Evolutionary conservation across 1,140 invertebrate genomes (phyloP).

Genomic region (Drosophila hydei): DNA sequence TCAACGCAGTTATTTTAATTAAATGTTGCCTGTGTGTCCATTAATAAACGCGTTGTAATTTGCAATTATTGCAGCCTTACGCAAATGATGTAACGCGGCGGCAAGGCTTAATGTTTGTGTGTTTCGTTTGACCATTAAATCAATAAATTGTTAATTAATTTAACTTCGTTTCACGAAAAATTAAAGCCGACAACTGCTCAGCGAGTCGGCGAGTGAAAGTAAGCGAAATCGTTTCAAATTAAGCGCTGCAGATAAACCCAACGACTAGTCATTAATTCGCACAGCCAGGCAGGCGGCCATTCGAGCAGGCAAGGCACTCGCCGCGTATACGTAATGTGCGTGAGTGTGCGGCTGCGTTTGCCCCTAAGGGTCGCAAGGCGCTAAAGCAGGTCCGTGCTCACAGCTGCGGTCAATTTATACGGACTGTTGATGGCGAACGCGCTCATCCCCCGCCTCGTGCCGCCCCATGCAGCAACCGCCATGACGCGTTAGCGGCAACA

Average conservation of each 20-base stretch:
- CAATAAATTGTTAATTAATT: constrained; percentile 61
- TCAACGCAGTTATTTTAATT: constrained; percentile 51
- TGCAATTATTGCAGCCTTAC: constrained; percentile 54
- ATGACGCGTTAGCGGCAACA: constrained; percentile 17
- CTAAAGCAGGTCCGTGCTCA: constrained; percentile 22
- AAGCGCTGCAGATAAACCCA: constrained; percentile 58
- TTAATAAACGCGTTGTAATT: constrained; percentile 34
- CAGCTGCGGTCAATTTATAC: constrained; percentile 45
- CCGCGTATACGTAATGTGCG: constrained; percentile 65
- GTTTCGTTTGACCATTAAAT: constrained; percentile 39
- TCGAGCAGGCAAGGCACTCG: constrained; percentile 25
- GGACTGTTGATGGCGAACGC: constrained; percentile 40
- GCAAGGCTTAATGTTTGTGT: constrained; percentile 20
- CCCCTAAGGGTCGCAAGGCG: constrained; percentile 30
- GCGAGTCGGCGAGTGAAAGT: not conserved
- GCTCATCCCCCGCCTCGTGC: not conserved
- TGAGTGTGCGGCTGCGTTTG: too few relatives aligned
- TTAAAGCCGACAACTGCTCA: constrained; percentile 33
- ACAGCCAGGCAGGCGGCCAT: not conserved
- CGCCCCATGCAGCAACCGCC: not conserved
- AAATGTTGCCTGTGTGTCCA: constrained; percentile 39
- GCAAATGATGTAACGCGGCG: constrained; percentile 19
- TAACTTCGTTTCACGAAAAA: constrained; percentile 50
- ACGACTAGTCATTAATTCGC: constrained; percentile 52
- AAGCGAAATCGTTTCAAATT: constrained; percentile 47